Percentiles rank a stretch among this genome's conserved stretches.
phyloP scores from a whole-genome alignment of 2,113 vertebrate genomes.

The Chloropsis hardwickii region DNA sequence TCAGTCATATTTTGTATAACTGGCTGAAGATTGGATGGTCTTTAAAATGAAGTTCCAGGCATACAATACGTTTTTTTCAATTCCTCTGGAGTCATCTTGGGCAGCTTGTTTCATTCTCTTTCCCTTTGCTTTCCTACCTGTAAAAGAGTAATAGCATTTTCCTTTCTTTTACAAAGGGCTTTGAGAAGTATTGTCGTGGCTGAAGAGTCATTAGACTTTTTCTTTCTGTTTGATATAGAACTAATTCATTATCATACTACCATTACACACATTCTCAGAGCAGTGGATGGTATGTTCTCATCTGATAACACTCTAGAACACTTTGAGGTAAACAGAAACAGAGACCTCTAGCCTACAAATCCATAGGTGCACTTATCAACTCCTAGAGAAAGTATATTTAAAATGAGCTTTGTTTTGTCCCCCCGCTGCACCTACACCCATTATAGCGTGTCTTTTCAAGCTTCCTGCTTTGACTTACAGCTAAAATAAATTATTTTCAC shows the following conservation, averaged over 20 bases:
- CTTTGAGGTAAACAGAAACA: not conserved
- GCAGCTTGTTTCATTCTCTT: not conserved
- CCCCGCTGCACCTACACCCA: accelerated
- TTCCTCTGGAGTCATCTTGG: not conserved
- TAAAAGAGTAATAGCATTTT: not conserved
- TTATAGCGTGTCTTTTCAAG: not conserved
- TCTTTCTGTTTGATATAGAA: not conserved
- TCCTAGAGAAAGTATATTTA: not conserved
- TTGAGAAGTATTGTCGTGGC: not conserved
- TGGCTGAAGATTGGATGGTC: not conserved
- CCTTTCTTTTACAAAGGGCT: not conserved
- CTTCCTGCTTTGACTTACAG: not conserved
- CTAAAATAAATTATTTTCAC: not conserved
- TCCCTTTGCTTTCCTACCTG: not conserved
- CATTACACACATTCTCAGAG: not conserved
- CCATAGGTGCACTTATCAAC: not conserved
- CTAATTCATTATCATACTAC: not conserved
- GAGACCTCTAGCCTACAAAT: not conserved
- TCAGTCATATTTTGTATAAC: not conserved
- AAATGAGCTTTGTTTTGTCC: not conserved
- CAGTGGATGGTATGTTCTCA: not conserved
- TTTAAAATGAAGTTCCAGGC: not conserved
- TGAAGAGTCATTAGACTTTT: not conserved
- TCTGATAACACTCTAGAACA: not conserved
- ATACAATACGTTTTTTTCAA: not conserved